Percentiles rank a stretch among this genome's conserved stretches.
phyloP scores from a whole-genome alignment of 2,888 invertebrate genomes.

The Neria commutata region DNA sequence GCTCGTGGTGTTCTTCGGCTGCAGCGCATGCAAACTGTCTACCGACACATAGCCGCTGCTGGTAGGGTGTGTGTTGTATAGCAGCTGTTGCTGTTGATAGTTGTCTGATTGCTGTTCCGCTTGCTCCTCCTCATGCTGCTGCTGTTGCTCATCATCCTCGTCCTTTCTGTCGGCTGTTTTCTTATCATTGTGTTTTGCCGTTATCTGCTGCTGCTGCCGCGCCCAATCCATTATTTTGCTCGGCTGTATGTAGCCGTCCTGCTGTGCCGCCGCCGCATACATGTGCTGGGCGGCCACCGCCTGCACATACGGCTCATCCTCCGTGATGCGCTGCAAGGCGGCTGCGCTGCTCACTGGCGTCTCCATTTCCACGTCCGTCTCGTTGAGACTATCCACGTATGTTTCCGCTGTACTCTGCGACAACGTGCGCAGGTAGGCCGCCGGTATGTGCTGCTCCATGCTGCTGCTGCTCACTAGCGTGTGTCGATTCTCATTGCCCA shows the following conservation, averaged over 20 bases:
- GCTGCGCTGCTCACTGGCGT: not conserved
- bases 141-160: slow-evolving; percentile 31
- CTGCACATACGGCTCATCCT: not conserved
- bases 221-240: not conserved
- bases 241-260: not conserved
- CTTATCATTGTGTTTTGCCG: not conserved
- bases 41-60: slow-evolving; percentile 27
- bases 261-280: too few relatives aligned
- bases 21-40: slow-evolving; percentile 30
- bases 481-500: not conserved
- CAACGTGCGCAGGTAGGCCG: not conserved
- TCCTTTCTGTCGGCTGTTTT: slow-evolving; percentile 17
- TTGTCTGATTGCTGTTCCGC: not conserved
- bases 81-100: slow-evolving; percentile 30
- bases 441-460: not conserved
- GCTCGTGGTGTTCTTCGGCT: slow-evolving; percentile 12
- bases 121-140: not conserved
- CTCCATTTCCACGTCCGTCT: not conserved
- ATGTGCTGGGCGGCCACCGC: not conserved
- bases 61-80: too few relatives aligned
- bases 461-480: not conserved
- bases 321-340: not conserved
- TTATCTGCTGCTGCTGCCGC: not conserved
- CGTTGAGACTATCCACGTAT: not conserved
- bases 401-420: not conserved